Percentiles rank a stretch among this genome's conserved stretches.
Conservation (phyloP, 2,113 vertebrate species). For the Coptodon rendalli region DNA sequence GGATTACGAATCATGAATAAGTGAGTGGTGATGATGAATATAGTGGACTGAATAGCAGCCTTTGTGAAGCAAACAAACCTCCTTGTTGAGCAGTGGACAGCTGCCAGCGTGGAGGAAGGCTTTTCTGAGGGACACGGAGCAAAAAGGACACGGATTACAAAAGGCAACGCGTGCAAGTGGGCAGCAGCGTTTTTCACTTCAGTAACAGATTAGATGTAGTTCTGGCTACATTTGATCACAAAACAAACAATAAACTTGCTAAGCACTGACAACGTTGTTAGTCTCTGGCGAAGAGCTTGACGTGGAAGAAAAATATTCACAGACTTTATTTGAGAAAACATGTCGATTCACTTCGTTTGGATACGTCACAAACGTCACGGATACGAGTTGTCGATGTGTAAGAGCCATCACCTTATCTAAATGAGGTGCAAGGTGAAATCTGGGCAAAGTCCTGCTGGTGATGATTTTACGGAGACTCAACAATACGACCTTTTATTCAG, state of each 20-base stretch:
- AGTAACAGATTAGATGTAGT: neutral
- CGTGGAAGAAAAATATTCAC: neutral
- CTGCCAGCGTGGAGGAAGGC: conserved; percentile 10
- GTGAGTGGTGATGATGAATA: conserved; percentile 41
- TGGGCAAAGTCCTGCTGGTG: neutral
- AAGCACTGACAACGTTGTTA: accelerated
- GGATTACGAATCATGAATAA: conserved; percentile 61
- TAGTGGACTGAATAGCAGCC: conserved; percentile 45
- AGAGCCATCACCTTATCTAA: neutral
- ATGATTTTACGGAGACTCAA: neutral
- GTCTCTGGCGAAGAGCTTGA: accelerated
- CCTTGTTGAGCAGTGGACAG: conserved; percentile 34
- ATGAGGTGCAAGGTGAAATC: neutral
- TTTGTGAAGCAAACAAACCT: conserved; percentile 50
- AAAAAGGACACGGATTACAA: neutral
- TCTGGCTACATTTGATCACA: neutral
- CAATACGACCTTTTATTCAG: neutral
- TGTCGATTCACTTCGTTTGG: accelerated
- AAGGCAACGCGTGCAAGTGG: neutral
- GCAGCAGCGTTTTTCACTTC: neutral
- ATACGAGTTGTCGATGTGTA: neutral
- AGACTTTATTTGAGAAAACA: neutral
- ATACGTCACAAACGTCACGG: neutral
- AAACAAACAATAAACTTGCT: neutral
- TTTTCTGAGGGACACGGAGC: conserved; percentile 21